Evolutionary conservation across 2,888 invertebrate genomes (phyloP).

Genomic region (Ganaspis brasiliensis): DNA sequence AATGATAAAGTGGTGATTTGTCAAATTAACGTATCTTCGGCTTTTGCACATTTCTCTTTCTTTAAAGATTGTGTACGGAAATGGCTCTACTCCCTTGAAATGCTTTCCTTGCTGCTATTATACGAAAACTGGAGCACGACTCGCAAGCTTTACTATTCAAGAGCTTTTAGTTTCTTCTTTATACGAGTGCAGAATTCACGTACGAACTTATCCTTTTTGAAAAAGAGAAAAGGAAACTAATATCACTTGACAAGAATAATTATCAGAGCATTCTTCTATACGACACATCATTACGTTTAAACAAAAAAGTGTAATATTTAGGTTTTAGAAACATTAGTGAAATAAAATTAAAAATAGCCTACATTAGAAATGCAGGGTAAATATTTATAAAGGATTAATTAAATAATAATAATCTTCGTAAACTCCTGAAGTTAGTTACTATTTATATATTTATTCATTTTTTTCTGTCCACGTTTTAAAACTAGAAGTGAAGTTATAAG

Average conservation of each 20-base stretch:
- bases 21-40: conserved; percentile 18
- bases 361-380: no score
- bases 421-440: no score
- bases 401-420: no score
- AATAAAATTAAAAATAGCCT: no score
- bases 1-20: background rate
- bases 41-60: conserved; percentile 2
- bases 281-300: background rate
- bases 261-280: background rate
- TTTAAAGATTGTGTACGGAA: conserved; percentile 19
- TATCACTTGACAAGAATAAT: conserved; percentile 15
- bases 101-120: conserved; percentile 55
- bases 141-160: conserved; percentile 58
- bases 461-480: no score
- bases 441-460: no score
- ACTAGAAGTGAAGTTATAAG: no score
- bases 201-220: conserved; percentile 46
- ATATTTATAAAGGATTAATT: no score
- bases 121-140: conserved; percentile 59
- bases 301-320: background rate
- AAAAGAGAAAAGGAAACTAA: conserved; percentile 10
- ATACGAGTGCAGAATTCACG: conserved; percentile 50
- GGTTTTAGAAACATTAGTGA: background rate
- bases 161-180: conserved; percentile 57
- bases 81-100: conserved; percentile 23